phyloP scores from a whole-genome alignment of 2,888 invertebrate genomes.

The Nasonovia ribisnigri region DNA sequence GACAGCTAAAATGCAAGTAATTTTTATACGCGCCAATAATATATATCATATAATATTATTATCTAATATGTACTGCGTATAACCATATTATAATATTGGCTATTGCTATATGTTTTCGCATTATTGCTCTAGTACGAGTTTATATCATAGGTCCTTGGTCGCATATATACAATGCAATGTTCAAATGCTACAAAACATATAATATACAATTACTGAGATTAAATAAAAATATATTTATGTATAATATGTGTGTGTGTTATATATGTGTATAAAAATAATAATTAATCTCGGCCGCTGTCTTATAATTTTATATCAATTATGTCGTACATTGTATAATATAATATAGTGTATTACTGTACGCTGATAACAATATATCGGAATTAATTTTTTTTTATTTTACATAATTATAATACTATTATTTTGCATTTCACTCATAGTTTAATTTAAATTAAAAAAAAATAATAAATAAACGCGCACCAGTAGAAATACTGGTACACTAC shows the following conservation, averaged over 20 bases:
- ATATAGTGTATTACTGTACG: too few species aligned
- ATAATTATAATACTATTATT: not conserved
- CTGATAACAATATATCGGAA: not conserved
- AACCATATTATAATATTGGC: not conserved
- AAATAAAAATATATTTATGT: not conserved
- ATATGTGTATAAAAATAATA: not conserved
- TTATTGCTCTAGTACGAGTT: not conserved
- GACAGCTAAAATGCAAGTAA: not conserved
- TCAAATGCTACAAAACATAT: not conserved
- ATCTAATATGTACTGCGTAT: not conserved
- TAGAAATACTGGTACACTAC: not conserved
- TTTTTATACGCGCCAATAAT: not conserved
- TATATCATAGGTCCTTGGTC: slow-evolving; percentile 13
- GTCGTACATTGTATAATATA: not conserved
- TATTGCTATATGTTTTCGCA: not conserved
- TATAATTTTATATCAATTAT: not conserved
- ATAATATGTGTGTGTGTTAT: not conserved
- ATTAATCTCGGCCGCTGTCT: not conserved
- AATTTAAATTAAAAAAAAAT: not conserved
- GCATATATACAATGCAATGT: slow-evolving; percentile 19
- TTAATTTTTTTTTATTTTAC: not conserved
- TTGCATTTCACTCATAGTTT: not conserved
- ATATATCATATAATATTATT: not conserved
- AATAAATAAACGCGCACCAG: not conserved
- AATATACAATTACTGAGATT: not conserved